Evolutionary conservation across 2,113 vertebrate genomes (phyloP), one percentile per base, ranked within the genome.

Genomic region (Nycticebus coucang): DNA sequence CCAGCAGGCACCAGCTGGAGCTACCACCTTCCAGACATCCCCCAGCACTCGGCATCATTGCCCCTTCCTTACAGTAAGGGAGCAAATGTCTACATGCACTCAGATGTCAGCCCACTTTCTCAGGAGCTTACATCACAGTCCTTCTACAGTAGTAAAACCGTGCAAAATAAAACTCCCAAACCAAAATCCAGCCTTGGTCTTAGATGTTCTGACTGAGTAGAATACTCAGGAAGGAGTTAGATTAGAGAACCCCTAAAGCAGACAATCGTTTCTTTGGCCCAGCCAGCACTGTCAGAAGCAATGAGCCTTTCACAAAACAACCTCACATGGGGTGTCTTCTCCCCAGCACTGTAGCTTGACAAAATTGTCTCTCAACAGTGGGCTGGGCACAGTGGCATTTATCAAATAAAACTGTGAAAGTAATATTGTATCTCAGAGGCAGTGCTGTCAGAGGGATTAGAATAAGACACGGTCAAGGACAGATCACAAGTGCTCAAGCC

Each of bases 401-500:
- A 97, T 75, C 88, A 96, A 96, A 90, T 60, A 26, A 94, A 80
- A 72, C 90, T 95, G 85, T 93, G 64, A 53, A 85, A 74, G 90
- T 90, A 69, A 69, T 30, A 92, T 19, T 87, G 17, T 62, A 37
- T 81, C 55, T 89, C 57, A 97, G 80, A 97, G 21, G 9, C 21
- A 75, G 69, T 66, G 10, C 24, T 45, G 24, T 89, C 45, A 55
- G 12, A 90, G 72, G 4, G 91, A 96, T 90, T 89, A 85, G 69
- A 90, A 91, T 59, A 95, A 66, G 78, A 83, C 30, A 95, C 89
- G 33, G 82, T 97, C 94, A 97, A 97, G 94, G 96, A 60, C 87
- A 98, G 96, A 92, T 75, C 18, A 26, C 86, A 93, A 93, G 95
- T 45, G 59, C 53, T 94, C 80, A 96, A 64, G 41, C 87, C 62